A percentile compares a stretch with the other conserved stretches of the same genome.
Evolutionary conservation across 2,113 vertebrate genomes (phyloP).

Genomic region (Brachyhypopomus gauderio): DNA sequence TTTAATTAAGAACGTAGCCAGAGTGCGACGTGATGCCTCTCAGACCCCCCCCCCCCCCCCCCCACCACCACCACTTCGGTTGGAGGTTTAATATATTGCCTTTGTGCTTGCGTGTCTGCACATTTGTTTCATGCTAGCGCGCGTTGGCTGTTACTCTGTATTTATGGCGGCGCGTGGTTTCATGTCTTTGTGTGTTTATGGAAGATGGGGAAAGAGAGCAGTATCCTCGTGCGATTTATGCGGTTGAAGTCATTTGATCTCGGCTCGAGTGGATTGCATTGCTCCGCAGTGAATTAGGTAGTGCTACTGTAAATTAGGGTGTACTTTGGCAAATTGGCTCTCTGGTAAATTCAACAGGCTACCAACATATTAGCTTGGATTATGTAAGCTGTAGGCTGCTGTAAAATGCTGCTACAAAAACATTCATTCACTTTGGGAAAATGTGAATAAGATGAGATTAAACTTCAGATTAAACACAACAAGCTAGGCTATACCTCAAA

Average conservation of each 20-base stretch:
- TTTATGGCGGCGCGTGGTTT: neutral
- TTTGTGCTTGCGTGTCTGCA: neutral
- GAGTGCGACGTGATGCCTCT: neutral
- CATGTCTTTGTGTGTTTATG: conserved; percentile 39
- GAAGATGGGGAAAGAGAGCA: neutral
- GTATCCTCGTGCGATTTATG: neutral
- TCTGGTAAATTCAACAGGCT: conserved; percentile 68
- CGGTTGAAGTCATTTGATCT: conserved; percentile 65
- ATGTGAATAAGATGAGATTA: neutral
- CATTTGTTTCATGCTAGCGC: neutral
- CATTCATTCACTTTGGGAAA: neutral
- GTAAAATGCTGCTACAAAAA: neutral
- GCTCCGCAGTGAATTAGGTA: conserved; percentile 66
- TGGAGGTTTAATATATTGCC: neutral
- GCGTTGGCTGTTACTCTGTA: neutral
- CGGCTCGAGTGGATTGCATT: conserved; percentile 71
- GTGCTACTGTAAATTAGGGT: conserved; percentile 67
- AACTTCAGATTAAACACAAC: neutral
- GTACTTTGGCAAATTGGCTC: conserved; percentile 24
- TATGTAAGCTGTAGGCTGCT: conserved; percentile 56
- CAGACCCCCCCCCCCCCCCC: neutral
- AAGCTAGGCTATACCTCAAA: neutral
- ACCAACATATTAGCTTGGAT: conserved; percentile 64
- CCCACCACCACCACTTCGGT: neutral
- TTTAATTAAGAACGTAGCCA: conserved; percentile 14